A percentile compares a stretch with the other conserved stretches of the same genome.
These are phyloP conservation scores for Sternarchorhynchus goeldii DNA, from an alignment of 2,797 vertebrate species.

Conservation along the genomic window DNA sequence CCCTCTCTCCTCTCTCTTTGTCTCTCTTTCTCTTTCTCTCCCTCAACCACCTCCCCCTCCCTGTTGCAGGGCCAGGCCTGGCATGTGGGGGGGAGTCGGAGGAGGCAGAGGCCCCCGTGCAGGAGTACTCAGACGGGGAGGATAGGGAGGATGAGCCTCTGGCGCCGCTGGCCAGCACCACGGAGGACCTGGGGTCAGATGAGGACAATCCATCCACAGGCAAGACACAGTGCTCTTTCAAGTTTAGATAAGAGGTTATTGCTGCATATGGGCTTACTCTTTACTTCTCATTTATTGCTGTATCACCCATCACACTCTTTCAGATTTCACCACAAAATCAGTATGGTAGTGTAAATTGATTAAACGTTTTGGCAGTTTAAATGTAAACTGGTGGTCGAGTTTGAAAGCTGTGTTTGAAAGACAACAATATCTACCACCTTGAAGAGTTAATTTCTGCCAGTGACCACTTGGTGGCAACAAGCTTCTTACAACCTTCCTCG, in stretches of 20 bases:
- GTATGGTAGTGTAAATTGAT: too few relatives aligned
- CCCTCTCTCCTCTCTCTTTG: too few relatives aligned
- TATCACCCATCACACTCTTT: too few relatives aligned
- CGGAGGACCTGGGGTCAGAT: conserved; percentile 72
- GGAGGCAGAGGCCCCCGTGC: conserved; percentile 66
- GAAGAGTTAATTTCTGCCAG: conserved; percentile 1
- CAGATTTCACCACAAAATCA: too few relatives aligned
- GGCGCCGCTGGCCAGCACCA: conserved; percentile 70
- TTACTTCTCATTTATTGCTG: too few relatives aligned
- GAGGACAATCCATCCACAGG: conserved; percentile 72
- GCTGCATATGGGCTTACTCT: too few relatives aligned
- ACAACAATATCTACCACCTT: neutral
- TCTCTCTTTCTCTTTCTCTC: neutral
- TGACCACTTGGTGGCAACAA: conserved; percentile 66
- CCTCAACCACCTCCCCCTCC: too few relatives aligned
- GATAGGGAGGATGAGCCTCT: conserved; percentile 69
- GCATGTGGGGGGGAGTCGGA: conserved; percentile 69
- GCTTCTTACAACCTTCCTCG: conserved; percentile 1
- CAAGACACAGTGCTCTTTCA: conserved; percentile 38
- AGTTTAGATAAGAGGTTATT: too few relatives aligned
- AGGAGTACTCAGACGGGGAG: conserved; percentile 68
- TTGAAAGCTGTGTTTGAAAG: neutral
- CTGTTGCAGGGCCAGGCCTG: conserved; percentile 65
- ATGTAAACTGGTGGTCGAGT: too few relatives aligned
- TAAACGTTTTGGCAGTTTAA: too few relatives aligned